Percentiles rank a stretch among this genome's conserved stretches.
phyloP scores from a whole-genome alignment of 1,140 invertebrate genomes.

The Drosophila fuyamai region DNA sequence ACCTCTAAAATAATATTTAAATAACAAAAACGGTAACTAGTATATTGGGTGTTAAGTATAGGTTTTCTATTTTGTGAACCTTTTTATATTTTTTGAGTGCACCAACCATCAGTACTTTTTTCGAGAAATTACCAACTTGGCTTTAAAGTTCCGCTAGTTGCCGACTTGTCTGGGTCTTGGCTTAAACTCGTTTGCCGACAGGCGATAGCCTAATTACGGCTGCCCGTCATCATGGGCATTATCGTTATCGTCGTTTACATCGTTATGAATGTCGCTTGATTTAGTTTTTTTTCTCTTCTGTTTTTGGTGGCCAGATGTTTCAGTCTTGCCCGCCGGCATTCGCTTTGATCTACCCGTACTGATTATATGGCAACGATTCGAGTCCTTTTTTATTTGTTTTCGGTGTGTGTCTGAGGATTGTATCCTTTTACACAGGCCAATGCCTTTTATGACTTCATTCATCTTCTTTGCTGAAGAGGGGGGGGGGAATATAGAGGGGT shows the following conservation, averaged over 20 bases:
- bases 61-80: too few relatives aligned
- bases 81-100: not conserved
- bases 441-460: conserved; percentile 65
- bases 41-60: too few relatives aligned
- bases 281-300: conserved; percentile 5
- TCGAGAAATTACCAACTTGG: conserved; percentile 15
- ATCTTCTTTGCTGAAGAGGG: conserved; percentile 8
- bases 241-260: conserved; percentile 40
- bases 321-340: conserved; percentile 55
- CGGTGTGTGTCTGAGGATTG: conserved; percentile 35
- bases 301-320: conserved; percentile 30
- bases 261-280: conserved; percentile 31
- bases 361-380: conserved; percentile 40
- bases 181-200: conserved; percentile 61
- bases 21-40: too few relatives aligned
- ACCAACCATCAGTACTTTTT: not conserved
- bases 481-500: not conserved
- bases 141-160: conserved; percentile 51
- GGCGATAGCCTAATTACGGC: conserved; percentile 66
- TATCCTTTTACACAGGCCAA: conserved; percentile 67
- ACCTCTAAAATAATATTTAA: too few relatives aligned
- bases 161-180: conserved; percentile 41
- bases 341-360: conserved; percentile 63
- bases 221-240: conserved; percentile 33
- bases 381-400: conserved; percentile 62